Percentiles rank a stretch among this genome's conserved stretches.
These are phyloP conservation scores for Australoheros facetus DNA, from an alignment of 2,797 vertebrate genomes.

Conservation along the genomic window DNA sequence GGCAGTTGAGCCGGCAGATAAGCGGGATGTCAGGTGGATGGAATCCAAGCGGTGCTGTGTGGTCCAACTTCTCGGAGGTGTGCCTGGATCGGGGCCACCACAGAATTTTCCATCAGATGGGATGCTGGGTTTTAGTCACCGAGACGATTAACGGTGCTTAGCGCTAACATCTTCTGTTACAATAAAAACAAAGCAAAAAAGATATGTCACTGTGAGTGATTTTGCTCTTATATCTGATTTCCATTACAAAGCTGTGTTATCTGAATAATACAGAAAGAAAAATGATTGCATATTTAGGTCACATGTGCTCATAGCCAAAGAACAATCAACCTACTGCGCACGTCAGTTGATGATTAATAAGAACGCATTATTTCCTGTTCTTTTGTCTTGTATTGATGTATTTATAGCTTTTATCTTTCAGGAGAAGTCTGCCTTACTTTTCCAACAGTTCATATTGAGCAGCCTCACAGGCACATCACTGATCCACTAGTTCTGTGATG, in stretches of 20 bases:
- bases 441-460: too few relatives aligned
- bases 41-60: constrained; percentile 20
- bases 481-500: neutral
- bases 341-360: neutral
- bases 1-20: constrained; percentile 26
- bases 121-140: constrained; percentile 10
- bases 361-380: neutral
- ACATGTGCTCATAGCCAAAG: neutral
- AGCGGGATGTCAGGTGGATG: constrained; percentile 35
- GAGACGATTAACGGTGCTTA: constrained; percentile 16
- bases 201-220: constrained; percentile 12
- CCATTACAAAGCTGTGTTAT: neutral
- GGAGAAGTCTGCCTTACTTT: neutral
- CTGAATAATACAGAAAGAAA: neutral
- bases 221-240: neutral
- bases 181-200: neutral
- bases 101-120: constrained; percentile 55
- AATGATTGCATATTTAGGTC: neutral
- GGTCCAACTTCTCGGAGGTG: constrained; percentile 48
- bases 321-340: neutral
- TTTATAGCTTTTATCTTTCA: neutral
- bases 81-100: constrained; percentile 32
- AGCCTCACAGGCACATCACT: neutral
- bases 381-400: neutral
- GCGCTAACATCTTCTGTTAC: neutral